A percentile compares a stretch with the other conserved stretches of the same genome.
phyloP scores from a whole-genome alignment of 1,140 invertebrate genomes.

The Caenorhabditis remanei region DNA sequence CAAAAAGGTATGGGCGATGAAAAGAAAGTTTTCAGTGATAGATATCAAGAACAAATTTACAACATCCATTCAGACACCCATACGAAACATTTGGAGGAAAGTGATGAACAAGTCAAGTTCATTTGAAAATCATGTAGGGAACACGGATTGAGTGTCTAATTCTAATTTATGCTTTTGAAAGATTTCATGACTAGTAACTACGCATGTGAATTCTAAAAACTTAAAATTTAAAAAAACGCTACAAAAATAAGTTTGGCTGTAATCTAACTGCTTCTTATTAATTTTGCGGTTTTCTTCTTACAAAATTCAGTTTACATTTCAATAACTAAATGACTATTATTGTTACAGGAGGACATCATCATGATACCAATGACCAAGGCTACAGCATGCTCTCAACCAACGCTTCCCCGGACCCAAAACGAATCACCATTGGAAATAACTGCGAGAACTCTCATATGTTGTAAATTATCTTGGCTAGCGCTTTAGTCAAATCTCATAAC shows the following conservation, averaged over 20 bases:
- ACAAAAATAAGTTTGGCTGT: neutral
- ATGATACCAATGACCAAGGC: slow-evolving; percentile 57
- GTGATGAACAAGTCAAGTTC: slow-evolving; percentile 42
- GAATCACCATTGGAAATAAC: slow-evolving; percentile 61
- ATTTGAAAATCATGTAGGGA: neutral
- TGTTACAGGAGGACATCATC: neutral
- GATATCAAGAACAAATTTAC: neutral
- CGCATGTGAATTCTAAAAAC: neutral
- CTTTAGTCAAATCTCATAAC: too few relatives aligned
- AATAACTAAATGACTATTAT: neutral
- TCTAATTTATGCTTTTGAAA: neutral
- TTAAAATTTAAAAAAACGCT: neutral
- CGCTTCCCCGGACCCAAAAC: slow-evolving; percentile 62
- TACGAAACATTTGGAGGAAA: slow-evolving; percentile 50
- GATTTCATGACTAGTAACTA: neutral
- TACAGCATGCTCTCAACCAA: slow-evolving; percentile 63
- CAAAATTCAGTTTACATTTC: neutral
- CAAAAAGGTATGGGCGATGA: slow-evolving; percentile 50
- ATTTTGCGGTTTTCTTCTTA: slow-evolving; percentile 7
- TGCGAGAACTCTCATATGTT: slow-evolving; percentile 66
- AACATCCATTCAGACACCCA: neutral
- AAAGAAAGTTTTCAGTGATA: neutral
- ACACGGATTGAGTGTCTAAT: neutral
- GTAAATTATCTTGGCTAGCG: neutral
- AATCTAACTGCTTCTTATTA: neutral